Evolutionary conservation across 2,113 vertebrate genomes (phyloP).

Genomic region (Megaceryle torquata): DNA sequence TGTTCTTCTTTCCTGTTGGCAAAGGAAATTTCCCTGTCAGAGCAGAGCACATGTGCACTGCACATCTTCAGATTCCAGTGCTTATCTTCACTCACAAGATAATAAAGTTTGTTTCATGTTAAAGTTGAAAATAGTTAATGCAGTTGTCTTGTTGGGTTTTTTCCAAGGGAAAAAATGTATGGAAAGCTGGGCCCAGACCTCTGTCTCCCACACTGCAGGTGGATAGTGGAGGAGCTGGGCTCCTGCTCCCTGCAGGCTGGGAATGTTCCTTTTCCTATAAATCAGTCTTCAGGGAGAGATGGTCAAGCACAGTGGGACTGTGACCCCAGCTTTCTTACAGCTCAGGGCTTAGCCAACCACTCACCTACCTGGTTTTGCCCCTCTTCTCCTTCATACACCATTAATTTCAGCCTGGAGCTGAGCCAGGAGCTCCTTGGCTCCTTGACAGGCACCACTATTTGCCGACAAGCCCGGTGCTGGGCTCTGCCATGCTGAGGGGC

Average conservation of each 20-base stretch:
- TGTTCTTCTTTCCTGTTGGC: slow-evolving; percentile 92
- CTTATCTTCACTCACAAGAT: neutral
- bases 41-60: accelerated
- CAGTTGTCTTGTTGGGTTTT: neutral
- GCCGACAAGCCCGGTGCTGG: neutral
- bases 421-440: neutral
- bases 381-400: neutral
- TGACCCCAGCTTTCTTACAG: neutral
- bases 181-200: neutral
- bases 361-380: neutral
- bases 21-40: neutral
- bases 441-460: neutral
- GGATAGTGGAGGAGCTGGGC: neutral
- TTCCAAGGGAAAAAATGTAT: neutral
- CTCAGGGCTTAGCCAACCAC: neutral
- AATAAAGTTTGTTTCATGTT: neutral
- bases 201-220: neutral
- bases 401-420: neutral
- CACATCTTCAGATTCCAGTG: neutral
- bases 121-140: neutral
- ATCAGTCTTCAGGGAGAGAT: neutral
- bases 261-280: neutral
- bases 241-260: neutral
- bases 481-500: neutral
- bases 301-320: neutral